Evolutionary conservation across 2,888 invertebrate species (phyloP).

Genomic region (Drosophila paramelanica): DNA sequence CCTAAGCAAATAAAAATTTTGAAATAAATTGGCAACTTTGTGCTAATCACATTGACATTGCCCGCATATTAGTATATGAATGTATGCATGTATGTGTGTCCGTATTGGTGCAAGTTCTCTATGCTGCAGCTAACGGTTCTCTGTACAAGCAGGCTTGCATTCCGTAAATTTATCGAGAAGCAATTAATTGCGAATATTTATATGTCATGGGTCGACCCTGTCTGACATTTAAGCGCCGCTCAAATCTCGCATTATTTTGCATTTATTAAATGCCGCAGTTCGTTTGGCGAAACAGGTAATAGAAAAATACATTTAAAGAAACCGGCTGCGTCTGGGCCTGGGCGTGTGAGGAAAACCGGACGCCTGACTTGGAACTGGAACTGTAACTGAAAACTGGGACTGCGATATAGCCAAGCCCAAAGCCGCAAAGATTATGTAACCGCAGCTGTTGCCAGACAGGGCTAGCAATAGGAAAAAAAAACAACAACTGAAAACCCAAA

Average conservation of each 20-base stretch:
- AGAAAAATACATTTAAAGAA: constrained; percentile 9
- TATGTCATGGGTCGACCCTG: constrained; percentile 36
- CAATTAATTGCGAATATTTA: neutral
- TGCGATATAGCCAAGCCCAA: constrained; percentile 38
- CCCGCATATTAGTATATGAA: constrained; percentile 22
- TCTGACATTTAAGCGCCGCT: constrained; percentile 45
- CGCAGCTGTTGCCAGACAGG: constrained; percentile 12
- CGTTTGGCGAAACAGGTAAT: constrained; percentile 46
- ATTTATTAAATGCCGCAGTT: constrained; percentile 44
- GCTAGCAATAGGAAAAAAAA: constrained; percentile 34
- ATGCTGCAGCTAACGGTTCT: constrained; percentile 23
- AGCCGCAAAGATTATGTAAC: constrained; percentile 42
- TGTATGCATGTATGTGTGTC: neutral
- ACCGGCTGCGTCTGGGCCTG: constrained; percentile 32
- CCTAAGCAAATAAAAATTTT: neutral
- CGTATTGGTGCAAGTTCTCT: neutral
- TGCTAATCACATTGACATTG: constrained; percentile 73
- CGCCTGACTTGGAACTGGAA: constrained; percentile 33
- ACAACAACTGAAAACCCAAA: constrained; percentile 8
- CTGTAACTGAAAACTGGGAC: constrained; percentile 32
- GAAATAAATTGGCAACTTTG: constrained; percentile 32
- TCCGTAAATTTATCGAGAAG: neutral
- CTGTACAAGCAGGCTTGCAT: constrained; percentile 6
- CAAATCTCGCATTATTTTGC: constrained; percentile 20
- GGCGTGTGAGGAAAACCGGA: constrained; percentile 27